Conservation (phyloP, 2,797 vertebrate genomes). For the Helostoma temminkii region DNA sequence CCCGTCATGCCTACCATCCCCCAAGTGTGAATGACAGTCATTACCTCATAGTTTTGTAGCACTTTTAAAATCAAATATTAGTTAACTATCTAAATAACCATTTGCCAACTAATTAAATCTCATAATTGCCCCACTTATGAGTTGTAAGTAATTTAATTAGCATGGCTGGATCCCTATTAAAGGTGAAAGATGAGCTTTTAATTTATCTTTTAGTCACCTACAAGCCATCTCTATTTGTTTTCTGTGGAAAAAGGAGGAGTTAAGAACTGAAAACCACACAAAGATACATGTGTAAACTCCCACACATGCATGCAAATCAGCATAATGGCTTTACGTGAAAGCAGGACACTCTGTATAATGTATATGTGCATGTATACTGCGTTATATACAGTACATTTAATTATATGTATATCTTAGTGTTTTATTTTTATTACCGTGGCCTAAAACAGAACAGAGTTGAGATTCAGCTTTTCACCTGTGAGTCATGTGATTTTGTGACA, state of each 20-base stretch:
- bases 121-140: slow-evolving; percentile 77
- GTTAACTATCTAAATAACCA: slow-evolving; percentile 75
- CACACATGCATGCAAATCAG: background rate
- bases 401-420: background rate
- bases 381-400: background rate
- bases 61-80: slow-evolving; percentile 69
- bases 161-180: slow-evolving; percentile 45
- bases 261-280: slow-evolving; percentile 29
- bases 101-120: slow-evolving; percentile 78
- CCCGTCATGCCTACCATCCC: slow-evolving; percentile 13
- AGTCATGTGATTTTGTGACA: too few species aligned
- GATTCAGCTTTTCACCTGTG: too few species aligned
- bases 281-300: slow-evolving; percentile 9
- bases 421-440: background rate
- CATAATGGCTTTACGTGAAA: background rate
- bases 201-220: slow-evolving; percentile 49
- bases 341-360: background rate
- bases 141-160: slow-evolving; percentile 75
- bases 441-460: too few species aligned
- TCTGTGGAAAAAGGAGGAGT: slow-evolving; percentile 39
- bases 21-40: slow-evolving; percentile 36
- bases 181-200: slow-evolving; percentile 42
- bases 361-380: background rate
- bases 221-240: slow-evolving; percentile 34
- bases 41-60: slow-evolving; percentile 15